Evolutionary conservation across 2,888 invertebrate species (phyloP).

Genomic region (Petrophora chlorosata): DNA sequence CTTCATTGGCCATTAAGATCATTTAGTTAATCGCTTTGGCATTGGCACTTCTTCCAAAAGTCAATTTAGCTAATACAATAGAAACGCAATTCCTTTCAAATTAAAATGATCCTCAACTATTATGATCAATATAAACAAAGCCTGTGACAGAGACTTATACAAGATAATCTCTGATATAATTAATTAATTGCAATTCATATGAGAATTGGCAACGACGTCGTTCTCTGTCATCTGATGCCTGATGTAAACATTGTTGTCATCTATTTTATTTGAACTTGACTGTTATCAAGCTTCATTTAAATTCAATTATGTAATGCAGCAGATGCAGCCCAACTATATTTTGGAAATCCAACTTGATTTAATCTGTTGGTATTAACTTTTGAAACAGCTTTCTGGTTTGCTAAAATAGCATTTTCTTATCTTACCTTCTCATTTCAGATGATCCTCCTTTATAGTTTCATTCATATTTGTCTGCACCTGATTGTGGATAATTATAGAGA

Average conservation of each 20-base stretch:
- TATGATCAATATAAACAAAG: slow-evolving; percentile 23
- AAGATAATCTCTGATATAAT: slow-evolving; percentile 38
- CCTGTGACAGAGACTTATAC: slow-evolving; percentile 24
- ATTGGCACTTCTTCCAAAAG: not conserved
- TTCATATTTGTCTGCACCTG: too few species aligned
- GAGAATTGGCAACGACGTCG: slow-evolving; percentile 39
- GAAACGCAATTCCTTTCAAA: slow-evolving; percentile 2
- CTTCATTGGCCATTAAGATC: not conserved
- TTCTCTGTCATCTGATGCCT: slow-evolving; percentile 30
- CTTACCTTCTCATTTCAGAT: too few species aligned
- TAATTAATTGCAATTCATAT: slow-evolving; percentile 24
- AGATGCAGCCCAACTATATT: too few species aligned
- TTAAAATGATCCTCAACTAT: slow-evolving; percentile 3
- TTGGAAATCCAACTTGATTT: too few species aligned
- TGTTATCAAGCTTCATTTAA: too few species aligned
- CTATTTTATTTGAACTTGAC: slow-evolving; percentile 31
- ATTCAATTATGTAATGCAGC: too few species aligned
- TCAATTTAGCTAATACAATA: slow-evolving; percentile 7
- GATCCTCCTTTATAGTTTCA: too few species aligned
- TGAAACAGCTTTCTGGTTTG: too few species aligned
- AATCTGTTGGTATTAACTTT: too few species aligned
- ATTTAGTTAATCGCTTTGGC: not conserved
- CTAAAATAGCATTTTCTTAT: too few species aligned
- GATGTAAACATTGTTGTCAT: slow-evolving; percentile 37
- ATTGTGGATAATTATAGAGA: too few species aligned